Conservation (phyloP, 2,888 invertebrate genomes). For the Rhorus exstirpatorius region DNA sequence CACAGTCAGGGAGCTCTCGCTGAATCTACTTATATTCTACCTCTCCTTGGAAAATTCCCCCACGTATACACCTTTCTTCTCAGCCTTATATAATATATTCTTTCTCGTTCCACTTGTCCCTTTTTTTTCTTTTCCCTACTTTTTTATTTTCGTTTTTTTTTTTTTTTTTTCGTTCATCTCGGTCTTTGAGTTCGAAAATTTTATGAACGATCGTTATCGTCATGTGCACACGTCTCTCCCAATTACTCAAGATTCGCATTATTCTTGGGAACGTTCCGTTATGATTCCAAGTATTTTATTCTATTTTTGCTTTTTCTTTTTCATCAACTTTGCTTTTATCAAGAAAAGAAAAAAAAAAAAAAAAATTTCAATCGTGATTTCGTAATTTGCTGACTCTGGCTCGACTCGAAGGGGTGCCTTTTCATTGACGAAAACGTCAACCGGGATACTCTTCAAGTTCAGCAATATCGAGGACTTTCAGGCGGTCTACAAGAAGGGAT, state of each 20-base stretch:
- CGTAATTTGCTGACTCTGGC: slow-evolving; percentile 43
- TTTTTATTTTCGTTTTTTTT: neutral
- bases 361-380: neutral
- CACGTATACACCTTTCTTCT: slow-evolving; percentile 45
- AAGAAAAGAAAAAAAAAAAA: too few relatives aligned
- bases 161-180: neutral
- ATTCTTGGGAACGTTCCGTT: too few relatives aligned
- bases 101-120: slow-evolving; percentile 51
- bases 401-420: slow-evolving; percentile 93
- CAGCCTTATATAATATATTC: slow-evolving; percentile 41
- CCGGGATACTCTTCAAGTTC: slow-evolving; percentile 95
- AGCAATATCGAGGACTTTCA: slow-evolving; percentile 95
- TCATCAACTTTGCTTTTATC: too few relatives aligned
- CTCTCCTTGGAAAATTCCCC: slow-evolving; percentile 58
- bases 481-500: slow-evolving; percentile 94
- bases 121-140: neutral
- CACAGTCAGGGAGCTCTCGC: slow-evolving; percentile 35
- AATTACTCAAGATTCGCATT: neutral
- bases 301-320: too few relatives aligned
- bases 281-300: too few relatives aligned
- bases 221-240: neutral
- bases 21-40: slow-evolving; percentile 67
- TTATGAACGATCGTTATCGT: neutral
- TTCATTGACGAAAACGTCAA: slow-evolving; percentile 95
- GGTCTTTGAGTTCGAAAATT: neutral